A percentile compares a stretch with the other conserved stretches of the same genome.
These are phyloP conservation scores for Sebastiscus tertius DNA, from an alignment of 2,797 vertebrate genomes.

Conservation along the genomic window DNA sequence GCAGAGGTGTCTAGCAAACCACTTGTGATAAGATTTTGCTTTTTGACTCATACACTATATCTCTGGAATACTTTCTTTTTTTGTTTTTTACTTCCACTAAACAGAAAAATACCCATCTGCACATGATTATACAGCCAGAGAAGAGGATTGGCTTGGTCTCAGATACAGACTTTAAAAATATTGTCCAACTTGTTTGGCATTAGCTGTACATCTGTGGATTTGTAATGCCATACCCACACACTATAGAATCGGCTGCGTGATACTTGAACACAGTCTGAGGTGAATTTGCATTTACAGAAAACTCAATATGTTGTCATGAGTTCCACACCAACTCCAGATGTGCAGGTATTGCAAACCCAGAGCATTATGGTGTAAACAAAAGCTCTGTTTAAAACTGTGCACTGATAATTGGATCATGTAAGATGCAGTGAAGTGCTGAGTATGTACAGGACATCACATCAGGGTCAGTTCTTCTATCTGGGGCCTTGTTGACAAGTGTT, in stretches of 20 bases:
- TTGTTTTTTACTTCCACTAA: not conserved
- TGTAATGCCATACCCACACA: not conserved
- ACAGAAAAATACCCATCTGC: not conserved
- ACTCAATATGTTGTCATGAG: not conserved
- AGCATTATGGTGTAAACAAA: not conserved
- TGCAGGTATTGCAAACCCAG: not conserved
- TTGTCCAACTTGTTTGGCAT: not conserved
- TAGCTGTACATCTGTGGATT: not conserved
- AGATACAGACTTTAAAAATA: not conserved
- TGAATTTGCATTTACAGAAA: not conserved
- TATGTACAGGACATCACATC: not conserved
- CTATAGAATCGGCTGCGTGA: not conserved
- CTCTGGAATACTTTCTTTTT: not conserved
- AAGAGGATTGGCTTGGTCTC: not conserved
- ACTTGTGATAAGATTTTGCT: not conserved
- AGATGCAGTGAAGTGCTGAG: not conserved
- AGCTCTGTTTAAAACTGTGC: not conserved
- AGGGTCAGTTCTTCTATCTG: not conserved
- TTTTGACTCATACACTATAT: not conserved
- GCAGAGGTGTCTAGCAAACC: not conserved
- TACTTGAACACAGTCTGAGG: not conserved
- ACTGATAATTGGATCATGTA: not conserved
- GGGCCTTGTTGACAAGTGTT: not conserved
- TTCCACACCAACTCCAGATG: too few species aligned
- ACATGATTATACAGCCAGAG: not conserved